Percentiles rank a stretch among this genome's conserved stretches.
Conservation (phyloP, 2,113 vertebrate genomes). For the Pipa parva region DNA sequence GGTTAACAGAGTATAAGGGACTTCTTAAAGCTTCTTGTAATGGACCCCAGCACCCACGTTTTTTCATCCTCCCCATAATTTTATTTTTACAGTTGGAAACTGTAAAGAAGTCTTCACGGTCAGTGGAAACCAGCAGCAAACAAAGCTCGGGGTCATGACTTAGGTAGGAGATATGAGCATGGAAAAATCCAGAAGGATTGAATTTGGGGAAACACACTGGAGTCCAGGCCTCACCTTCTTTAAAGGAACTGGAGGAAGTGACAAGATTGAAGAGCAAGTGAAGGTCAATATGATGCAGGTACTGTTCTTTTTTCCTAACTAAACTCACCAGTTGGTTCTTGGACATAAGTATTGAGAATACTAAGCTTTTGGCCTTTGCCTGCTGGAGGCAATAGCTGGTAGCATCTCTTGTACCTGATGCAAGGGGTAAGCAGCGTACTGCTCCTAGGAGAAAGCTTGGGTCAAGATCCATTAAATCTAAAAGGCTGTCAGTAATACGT, state of each 20-base stretch:
- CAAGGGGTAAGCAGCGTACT: constrained; percentile 83
- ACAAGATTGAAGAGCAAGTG: constrained; percentile 95
- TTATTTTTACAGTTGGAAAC: constrained; percentile 87
- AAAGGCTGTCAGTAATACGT: constrained; percentile 88
- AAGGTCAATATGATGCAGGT: constrained; percentile 92
- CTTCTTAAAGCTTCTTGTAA: constrained; percentile 79
- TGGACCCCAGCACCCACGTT: constrained; percentile 70
- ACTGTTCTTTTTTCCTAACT: constrained; percentile 92
- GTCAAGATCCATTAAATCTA: constrained; percentile 84
- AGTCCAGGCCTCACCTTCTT: constrained; percentile 95
- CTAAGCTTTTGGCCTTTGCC: constrained; percentile 83
- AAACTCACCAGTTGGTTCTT: constrained; percentile 86
- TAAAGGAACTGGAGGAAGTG: constrained; percentile 87
- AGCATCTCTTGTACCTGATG: constrained; percentile 67
- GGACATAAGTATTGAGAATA: constrained; percentile 90
- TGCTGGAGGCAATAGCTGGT: constrained; percentile 86
- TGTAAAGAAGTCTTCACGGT: constrained; percentile 93
- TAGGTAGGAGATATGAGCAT: constrained; percentile 93
- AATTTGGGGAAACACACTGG: constrained; percentile 96
- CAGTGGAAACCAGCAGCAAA: constrained; percentile 88
- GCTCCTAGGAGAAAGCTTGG: constrained; percentile 90
- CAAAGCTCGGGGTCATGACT: constrained; percentile 83
- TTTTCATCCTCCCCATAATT: constrained; percentile 85
- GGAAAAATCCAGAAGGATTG: constrained; percentile 89
- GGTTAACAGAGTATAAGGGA: constrained; percentile 78